Percentiles rank a stretch among this genome's conserved stretches.
Evolutionary conservation across 2,113 vertebrate species (phyloP).

Genomic region (Ellobius talpinus): DNA sequence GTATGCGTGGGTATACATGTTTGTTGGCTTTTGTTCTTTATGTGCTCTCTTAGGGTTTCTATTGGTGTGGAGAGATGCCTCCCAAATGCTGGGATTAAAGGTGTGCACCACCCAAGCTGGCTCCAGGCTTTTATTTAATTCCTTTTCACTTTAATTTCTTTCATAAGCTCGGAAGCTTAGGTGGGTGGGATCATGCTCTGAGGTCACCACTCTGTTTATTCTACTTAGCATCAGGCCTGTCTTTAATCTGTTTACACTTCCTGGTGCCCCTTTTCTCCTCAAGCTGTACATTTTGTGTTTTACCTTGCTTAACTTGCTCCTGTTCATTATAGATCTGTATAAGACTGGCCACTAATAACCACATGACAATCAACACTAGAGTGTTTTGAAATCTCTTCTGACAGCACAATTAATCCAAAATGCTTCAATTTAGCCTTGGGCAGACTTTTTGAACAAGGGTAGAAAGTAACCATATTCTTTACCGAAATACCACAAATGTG

Average conservation of each 20-base stretch:
- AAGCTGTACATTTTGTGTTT: background rate
- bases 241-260: background rate
- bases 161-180: background rate
- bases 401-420: background rate
- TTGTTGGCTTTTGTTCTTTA: background rate
- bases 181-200: background rate
- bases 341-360: background rate
- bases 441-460: background rate
- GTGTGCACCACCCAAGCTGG: background rate
- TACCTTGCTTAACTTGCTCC: background rate
- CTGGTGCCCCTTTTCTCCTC: background rate
- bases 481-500: background rate
- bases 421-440: background rate
- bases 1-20: background rate
- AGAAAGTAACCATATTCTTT: background rate
- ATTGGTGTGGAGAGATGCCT: background rate
- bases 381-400: background rate
- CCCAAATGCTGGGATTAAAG: background rate
- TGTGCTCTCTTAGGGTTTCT: background rate
- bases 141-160: background rate
- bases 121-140: background rate
- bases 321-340: background rate
- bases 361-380: background rate
- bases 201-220: background rate
- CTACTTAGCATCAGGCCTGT: background rate